Conservation (phyloP, 2,797 vertebrate species). For the Oreochromis grahami region DNA sequence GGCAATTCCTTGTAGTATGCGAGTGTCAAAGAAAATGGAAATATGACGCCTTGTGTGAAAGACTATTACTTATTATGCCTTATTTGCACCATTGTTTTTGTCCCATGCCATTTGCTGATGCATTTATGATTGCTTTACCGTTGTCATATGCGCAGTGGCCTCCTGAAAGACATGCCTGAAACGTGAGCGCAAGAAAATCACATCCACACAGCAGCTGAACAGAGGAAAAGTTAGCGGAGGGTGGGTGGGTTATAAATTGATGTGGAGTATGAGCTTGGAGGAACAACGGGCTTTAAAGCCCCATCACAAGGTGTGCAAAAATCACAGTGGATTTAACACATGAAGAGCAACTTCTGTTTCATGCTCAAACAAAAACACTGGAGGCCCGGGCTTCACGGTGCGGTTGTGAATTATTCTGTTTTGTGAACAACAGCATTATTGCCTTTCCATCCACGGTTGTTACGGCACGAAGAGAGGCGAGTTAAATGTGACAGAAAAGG, state of each 20-base stretch:
- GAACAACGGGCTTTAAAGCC: conserved; percentile 52
- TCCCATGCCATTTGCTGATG: conserved; percentile 23
- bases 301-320: conserved; percentile 60
- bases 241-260: conserved; percentile 27
- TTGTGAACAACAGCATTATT: conserved; percentile 43
- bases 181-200: conserved; percentile 21
- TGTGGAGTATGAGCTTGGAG: conserved; percentile 35
- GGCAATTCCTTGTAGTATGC: conserved; percentile 15
- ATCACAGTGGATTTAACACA: conserved; percentile 68
- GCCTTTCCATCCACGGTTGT: conserved; percentile 21
- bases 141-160: conserved; percentile 15
- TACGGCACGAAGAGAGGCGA: conserved; percentile 14
- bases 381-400: conserved; percentile 50
- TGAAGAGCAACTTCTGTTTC: conserved; percentile 65
- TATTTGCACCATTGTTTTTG: conserved; percentile 9
- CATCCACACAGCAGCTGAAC: conserved; percentile 35
- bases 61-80: conserved; percentile 25
- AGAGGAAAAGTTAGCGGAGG: background rate
- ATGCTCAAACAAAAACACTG: conserved; percentile 57
- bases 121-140: conserved; percentile 26
- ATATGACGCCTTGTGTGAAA: conserved; percentile 39
- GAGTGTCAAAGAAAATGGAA: conserved; percentile 46
- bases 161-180: background rate
- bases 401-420: conserved; percentile 46
- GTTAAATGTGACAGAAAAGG: conserved; percentile 21